Percentiles rank a stretch among this genome's conserved stretches.
Conservation (phyloP, 2,888 invertebrate genomes). For the Callinectes sapidus region DNA sequence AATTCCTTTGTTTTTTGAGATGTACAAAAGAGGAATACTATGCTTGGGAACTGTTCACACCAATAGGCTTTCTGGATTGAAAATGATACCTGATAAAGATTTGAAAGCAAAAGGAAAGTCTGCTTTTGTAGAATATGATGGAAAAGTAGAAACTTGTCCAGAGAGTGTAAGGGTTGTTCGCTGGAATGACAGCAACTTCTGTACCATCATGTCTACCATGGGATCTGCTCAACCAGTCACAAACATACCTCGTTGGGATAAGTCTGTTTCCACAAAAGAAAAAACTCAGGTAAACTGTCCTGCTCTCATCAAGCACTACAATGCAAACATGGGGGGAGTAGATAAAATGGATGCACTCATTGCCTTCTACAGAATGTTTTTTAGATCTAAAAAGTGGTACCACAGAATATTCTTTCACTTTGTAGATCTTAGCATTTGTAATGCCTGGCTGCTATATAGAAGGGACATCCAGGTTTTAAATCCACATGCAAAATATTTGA, state of each 20-base stretch:
- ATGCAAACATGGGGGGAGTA: conserved; percentile 44
- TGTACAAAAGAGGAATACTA: conserved; percentile 38
- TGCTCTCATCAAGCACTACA: conserved; percentile 46
- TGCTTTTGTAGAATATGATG: conserved; percentile 49
- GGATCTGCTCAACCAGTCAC: conserved; percentile 44
- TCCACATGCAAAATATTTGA: conserved; percentile 15
- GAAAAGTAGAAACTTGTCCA: conserved; percentile 36
- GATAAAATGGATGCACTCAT: conserved; percentile 58
- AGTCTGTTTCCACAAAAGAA: conserved; percentile 42
- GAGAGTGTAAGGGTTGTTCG: conserved; percentile 42
- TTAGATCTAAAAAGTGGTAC: conserved; percentile 48
- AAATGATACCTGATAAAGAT: conserved; percentile 38
- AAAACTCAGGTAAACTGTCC: conserved; percentile 43
- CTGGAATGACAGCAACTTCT: conserved; percentile 38
- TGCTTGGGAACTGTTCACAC: conserved; percentile 41
- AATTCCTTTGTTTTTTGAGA: conserved; percentile 41
- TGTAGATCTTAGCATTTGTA: conserved; percentile 45
- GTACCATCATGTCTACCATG: conserved; percentile 40
- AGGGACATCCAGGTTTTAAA: conserved; percentile 7
- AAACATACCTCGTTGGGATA: conserved; percentile 29
- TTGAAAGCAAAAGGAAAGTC: conserved; percentile 44
- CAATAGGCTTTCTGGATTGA: conserved; percentile 46
- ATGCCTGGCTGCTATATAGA: conserved; percentile 62
- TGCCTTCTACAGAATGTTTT: conserved; percentile 53
- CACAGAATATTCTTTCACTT: conserved; percentile 57